Base-by-base conservation (phyloP, 2,797 vertebrate species). In the Ctenosaura bakeri region DNA sequence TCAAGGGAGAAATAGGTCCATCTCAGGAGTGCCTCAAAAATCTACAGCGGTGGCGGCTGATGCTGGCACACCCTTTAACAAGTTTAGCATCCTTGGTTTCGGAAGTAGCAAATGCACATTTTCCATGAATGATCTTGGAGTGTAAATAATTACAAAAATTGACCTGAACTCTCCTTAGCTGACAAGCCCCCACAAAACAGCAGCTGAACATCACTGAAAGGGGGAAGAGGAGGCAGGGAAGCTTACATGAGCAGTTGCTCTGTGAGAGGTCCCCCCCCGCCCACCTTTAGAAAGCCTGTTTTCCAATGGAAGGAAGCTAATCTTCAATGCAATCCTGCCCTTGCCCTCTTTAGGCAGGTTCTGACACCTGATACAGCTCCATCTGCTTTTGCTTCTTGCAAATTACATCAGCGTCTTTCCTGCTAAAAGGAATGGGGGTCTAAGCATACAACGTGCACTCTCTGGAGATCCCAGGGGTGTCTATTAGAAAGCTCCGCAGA, bases 341-440 rank as follows among this genome's bases (percentile, higher is more conserved):
- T 79, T 78, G 50, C 54, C 82, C 82, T 85, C 52, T 87, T 86
- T 18, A 71, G 74, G 59, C 59, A 32, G 56, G 78, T 71, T 83
- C 69, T 52, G 52, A 89, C 88, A 87, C 66, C 85, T 52, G 91
- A 92, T 79, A 87, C 42, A 3, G 38, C 81, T n/a, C 80, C 91
- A 87, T 84, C 88, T 89, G 91, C 80, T 89, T 87, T 62, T 78
- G 54, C 80, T 89, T 87, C 85, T 38, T 84, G 83, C 85, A 87
- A 87, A 89, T 87, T 73, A 85, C 73, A 50, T 22, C 50, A 42
- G 13, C 80, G 87, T 56, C 77, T 86, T 86, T 35, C 71, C 78
- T 78, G 59, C 71, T 86, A 83, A 69, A 89, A 78, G 56, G 83
- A 71, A 29, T 46, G 42, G 69, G 71, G 59, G 52, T n/a, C 71